Percentiles rank a stretch among this genome's conserved stretches.
phyloP scores from a whole-genome alignment of 2,113 vertebrate species.

The Leucosticte australis region DNA sequence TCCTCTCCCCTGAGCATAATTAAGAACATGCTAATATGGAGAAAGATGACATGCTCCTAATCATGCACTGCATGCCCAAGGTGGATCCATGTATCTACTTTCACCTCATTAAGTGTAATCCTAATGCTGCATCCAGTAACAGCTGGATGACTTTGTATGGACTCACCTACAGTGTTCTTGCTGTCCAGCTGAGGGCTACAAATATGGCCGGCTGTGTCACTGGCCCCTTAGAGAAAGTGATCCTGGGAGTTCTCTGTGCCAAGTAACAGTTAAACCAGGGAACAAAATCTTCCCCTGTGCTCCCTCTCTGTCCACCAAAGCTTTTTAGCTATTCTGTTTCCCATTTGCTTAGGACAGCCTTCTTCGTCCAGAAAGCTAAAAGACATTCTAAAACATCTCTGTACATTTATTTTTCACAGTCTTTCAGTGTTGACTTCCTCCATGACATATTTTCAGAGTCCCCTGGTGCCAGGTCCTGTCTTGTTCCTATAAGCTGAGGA shows the following conservation, averaged over 20 bases:
- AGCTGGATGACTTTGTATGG: accelerated
- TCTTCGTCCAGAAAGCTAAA: not conserved
- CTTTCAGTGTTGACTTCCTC: not conserved
- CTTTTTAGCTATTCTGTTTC: not conserved
- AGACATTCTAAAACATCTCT: not conserved
- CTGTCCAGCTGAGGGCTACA: not conserved
- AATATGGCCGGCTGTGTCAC: not conserved
- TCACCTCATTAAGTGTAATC: not conserved
- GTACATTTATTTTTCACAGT: not conserved
- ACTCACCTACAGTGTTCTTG: not conserved
- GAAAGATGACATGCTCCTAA: not conserved
- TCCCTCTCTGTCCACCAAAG: not conserved
- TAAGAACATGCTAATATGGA: not conserved
- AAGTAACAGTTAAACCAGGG: not conserved
- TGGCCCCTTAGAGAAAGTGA: not conserved
- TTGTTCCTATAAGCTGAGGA: not conserved
- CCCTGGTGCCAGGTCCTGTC: not conserved
- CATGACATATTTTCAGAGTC: not conserved
- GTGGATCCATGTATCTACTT: not conserved
- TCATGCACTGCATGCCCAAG: not conserved
- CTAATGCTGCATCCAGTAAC: not conserved
- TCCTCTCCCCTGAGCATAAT: not conserved
- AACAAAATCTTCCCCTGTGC: not conserved
- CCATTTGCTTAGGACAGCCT: not conserved
- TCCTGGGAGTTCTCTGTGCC: not conserved